phyloP scores from a whole-genome alignment of 2,888 invertebrate genomes.

The Taenaris catops region DNA sequence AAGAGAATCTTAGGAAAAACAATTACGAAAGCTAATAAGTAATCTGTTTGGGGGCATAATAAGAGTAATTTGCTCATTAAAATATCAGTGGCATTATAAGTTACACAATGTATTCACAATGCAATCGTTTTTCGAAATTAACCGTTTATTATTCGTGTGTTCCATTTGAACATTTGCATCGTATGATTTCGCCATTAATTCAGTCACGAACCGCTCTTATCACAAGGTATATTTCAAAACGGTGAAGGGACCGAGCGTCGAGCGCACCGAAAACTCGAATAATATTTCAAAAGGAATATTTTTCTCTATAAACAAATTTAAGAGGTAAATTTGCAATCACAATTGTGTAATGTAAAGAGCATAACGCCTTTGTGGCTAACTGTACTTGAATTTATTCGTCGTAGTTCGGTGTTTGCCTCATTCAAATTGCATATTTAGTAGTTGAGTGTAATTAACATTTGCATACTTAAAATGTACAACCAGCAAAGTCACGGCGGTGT shows the following conservation, averaged over 20 bases:
- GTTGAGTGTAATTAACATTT: constrained; percentile 21
- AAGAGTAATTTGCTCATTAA: no score
- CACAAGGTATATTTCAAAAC: constrained; percentile 25
- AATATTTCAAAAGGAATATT: no score
- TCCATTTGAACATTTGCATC: constrained; percentile 19
- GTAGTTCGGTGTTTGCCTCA: constrained; percentile 14
- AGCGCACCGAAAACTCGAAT: constrained; percentile 3
- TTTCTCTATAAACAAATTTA: no score
- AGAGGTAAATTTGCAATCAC: no score
- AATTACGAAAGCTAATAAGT: no score
- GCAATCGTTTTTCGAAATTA: constrained; percentile 23
- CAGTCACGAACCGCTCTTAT: constrained; percentile 26
- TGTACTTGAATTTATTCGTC: constrained; percentile 6
- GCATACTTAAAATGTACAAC: constrained; percentile 22
- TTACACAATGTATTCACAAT: constrained; percentile 28
- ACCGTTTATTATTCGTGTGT: constrained; percentile 18
- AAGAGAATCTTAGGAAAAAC: no score
- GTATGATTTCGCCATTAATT: constrained; percentile 31
- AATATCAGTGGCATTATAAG: no score
- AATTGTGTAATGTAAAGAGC: no score
- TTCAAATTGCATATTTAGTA: constrained; percentile 15
- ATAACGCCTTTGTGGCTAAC: background rate
- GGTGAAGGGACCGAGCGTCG: constrained; percentile 20
- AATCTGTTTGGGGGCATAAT: no score
- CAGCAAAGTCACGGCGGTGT: constrained; percentile 15